Conservation (phyloP, 2,113 vertebrate genomes). For the Serinus canaria region DNA sequence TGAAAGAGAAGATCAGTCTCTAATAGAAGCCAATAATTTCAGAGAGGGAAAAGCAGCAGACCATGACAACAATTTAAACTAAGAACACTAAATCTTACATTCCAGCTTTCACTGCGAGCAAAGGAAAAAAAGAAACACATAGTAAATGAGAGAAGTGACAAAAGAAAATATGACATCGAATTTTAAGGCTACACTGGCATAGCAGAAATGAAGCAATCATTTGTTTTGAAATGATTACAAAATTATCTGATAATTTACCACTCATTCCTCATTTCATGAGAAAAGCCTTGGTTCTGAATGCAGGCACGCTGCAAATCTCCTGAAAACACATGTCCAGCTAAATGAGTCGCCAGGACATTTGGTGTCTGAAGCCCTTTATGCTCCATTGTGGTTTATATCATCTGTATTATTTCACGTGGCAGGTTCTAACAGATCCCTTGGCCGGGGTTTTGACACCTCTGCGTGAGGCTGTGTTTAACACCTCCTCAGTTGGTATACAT, state of each 20-base stretch:
- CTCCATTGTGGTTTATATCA: neutral
- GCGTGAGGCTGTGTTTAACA: conserved; percentile 58
- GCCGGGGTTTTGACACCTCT: conserved; percentile 62
- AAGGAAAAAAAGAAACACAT: neutral
- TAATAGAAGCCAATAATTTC: conserved; percentile 1
- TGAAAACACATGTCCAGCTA: neutral
- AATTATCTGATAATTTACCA: neutral
- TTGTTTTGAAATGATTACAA: neutral
- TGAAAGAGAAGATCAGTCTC: neutral
- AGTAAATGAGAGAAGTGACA: neutral
- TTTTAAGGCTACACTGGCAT: neutral
- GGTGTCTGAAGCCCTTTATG: neutral
- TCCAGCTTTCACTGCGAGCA: neutral
- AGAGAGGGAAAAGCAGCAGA: neutral
- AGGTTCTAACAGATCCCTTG: neutral
- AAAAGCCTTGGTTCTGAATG: neutral
- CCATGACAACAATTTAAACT: neutral
- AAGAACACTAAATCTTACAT: neutral
- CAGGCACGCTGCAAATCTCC: neutral
- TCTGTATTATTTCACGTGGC: neutral
- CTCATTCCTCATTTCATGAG: neutral
- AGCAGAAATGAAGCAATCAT: neutral
- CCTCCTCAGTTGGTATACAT: conserved; percentile 24
- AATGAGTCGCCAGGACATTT: neutral
- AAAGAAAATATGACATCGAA: neutral